These are phyloP conservation scores for Lucilia sericata DNA, from an alignment of 1,140 invertebrate genomes.

Conservation along the genomic window DNA sequence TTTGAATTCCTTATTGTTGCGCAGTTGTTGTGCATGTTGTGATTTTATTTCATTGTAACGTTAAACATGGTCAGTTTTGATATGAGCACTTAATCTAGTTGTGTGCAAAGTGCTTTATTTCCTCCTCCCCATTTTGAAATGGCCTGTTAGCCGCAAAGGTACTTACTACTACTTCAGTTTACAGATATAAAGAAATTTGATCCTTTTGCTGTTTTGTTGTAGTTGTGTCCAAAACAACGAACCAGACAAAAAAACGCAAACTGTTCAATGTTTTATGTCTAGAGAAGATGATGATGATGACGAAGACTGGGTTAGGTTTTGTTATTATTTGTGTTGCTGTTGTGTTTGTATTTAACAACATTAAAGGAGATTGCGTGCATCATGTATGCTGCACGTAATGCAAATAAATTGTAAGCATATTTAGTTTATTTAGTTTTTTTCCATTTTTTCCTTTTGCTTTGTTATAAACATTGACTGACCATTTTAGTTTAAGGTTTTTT, in stretches of 20 bases:
- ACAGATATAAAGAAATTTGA: conserved; percentile 34
- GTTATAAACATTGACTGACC: conserved; percentile 32
- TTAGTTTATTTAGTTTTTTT: conserved; percentile 18
- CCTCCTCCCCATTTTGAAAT: background rate
- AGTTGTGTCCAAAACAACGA: background rate
- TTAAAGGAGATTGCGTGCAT: conserved; percentile 37
- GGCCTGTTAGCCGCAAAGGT: background rate
- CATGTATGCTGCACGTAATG: conserved; percentile 35
- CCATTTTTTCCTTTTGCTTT: background rate
- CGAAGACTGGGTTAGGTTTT: background rate
- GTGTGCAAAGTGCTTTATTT: conserved; percentile 22
- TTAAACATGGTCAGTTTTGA: conserved; percentile 30
- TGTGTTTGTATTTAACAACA: background rate
- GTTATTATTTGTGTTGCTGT: conserved; percentile 5
- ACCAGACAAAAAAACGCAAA: conserved; percentile 23
- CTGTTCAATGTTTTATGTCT: conserved; percentile 32
- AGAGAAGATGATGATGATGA: conserved; percentile 4
- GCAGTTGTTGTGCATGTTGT: background rate
- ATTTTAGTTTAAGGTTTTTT: conserved; percentile 5
- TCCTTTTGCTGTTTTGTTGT: background rate
- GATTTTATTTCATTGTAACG: conserved; percentile 35
- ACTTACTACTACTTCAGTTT: background rate
- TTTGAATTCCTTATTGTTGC: background rate
- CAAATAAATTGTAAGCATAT: conserved; percentile 44
- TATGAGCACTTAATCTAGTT: conserved; percentile 31